Percentiles rank a stretch among this genome's conserved stretches.
These are phyloP conservation scores for Gyps fulvus DNA, from an alignment of 2,113 vertebrate genomes.

Conservation along the genomic window DNA sequence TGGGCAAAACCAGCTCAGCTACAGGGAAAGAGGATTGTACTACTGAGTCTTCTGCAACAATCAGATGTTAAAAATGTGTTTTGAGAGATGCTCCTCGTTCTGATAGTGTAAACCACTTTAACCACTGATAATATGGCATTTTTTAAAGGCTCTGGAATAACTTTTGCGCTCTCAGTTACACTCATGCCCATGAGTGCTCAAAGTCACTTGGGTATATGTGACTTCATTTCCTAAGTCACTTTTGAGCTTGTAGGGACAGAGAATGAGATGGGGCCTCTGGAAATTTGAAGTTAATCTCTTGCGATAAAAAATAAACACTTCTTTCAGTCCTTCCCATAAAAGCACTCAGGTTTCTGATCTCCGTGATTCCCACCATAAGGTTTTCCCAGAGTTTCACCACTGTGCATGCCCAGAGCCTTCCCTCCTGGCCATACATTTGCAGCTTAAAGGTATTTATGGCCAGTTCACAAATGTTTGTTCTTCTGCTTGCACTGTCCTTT, in stretches of 20 bases:
- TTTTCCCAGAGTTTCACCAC: background rate
- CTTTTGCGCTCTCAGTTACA: background rate
- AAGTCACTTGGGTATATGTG: background rate
- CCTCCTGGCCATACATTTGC: background rate
- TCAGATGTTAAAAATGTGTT: background rate
- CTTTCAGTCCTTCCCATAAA: background rate
- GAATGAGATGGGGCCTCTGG: background rate
- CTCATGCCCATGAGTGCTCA: background rate
- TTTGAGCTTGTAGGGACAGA: background rate
- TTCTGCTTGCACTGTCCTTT: background rate
- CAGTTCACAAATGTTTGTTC: background rate
- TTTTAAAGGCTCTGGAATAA: background rate
- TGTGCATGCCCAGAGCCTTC: background rate
- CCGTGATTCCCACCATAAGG: background rate
- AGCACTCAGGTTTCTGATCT: background rate
- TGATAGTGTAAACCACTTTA: background rate
- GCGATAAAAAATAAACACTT: background rate
- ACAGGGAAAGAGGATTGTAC: background rate
- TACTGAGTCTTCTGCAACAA: background rate
- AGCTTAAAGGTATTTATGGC: background rate
- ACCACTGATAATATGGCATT: background rate
- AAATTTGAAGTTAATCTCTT: background rate
- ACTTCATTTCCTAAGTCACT: background rate
- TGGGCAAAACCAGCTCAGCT: background rate
- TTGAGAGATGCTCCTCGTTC: background rate